These are phyloP conservation scores for Drosophila diplacantha DNA, from an alignment of 2,888 invertebrate genomes.

Conservation along the genomic window DNA sequence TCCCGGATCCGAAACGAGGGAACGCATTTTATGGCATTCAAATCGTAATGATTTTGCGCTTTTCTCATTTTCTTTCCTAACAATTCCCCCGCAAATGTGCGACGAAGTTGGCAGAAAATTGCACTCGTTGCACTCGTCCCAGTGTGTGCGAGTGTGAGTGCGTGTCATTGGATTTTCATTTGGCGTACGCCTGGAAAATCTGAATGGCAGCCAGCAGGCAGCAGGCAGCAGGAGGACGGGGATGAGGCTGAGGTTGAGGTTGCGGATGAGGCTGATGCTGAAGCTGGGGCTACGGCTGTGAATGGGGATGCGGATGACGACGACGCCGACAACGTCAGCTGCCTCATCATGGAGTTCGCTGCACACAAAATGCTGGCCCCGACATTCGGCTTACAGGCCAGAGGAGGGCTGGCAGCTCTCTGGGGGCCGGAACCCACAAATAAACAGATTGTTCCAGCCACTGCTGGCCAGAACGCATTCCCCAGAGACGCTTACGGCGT, in stretches of 20 bases:
- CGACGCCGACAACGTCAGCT: conserved; percentile 11
- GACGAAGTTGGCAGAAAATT: conserved; percentile 50
- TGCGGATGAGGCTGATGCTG: conserved; percentile 5
- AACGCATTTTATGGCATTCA: conserved; percentile 56
- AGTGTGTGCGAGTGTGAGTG: conserved; percentile 13
- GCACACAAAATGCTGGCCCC: conserved; percentile 24
- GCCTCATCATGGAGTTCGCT: conserved; percentile 19
- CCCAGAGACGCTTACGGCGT: conserved; percentile 7
- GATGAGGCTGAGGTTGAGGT: neutral
- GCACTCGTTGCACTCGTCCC: conserved; percentile 36
- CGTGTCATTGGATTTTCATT: conserved; percentile 42
- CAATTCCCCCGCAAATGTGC: conserved; percentile 51
- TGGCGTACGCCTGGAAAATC: conserved; percentile 29
- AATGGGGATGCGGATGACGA: conserved; percentile 11
- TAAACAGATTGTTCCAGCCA: conserved; percentile 18
- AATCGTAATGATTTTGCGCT: conserved; percentile 58
- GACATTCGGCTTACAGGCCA: conserved; percentile 4
- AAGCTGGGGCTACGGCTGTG: conserved; percentile 5
- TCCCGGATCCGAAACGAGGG: conserved; percentile 1
- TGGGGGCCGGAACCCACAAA: conserved; percentile 4
- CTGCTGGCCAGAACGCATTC: conserved; percentile 9
- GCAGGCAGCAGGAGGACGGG: neutral
- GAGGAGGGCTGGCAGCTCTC: neutral
- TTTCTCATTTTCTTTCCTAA: conserved; percentile 50
- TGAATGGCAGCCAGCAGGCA: conserved; percentile 19